phyloP scores from a whole-genome alignment of 1,140 invertebrate species.

The Meloidogyne exigua region DNA sequence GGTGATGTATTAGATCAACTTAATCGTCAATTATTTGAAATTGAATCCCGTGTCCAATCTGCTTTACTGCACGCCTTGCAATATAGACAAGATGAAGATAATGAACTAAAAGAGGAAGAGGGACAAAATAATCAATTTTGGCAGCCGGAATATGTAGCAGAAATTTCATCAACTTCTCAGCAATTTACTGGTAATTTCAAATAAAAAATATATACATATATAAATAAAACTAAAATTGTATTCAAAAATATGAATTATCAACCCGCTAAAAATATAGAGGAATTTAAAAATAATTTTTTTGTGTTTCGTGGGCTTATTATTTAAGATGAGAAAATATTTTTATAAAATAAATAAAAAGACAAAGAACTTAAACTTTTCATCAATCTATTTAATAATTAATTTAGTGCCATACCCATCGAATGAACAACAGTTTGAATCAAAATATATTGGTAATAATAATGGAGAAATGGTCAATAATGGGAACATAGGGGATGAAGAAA shows the following conservation, averaged over 20 bases:
- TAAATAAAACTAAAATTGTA: not conserved
- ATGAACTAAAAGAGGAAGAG: not conserved
- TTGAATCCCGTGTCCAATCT: conserved; percentile 38
- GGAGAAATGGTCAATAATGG: not conserved
- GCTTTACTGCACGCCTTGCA: conserved; percentile 33
- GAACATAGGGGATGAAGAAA: not conserved
- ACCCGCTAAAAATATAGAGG: too few relatives aligned
- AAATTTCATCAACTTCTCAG: not conserved
- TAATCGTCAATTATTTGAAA: conserved; percentile 33
- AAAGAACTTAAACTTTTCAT: too few relatives aligned
- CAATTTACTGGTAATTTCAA: not conserved
- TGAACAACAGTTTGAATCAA: not conserved
- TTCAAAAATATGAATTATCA: too few relatives aligned
- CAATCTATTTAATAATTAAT: not conserved
- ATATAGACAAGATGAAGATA: conserved; percentile 28
- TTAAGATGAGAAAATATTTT: too few relatives aligned
- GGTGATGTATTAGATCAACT: conserved; percentile 34
- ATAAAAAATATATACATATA: not conserved
- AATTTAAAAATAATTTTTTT: too few relatives aligned
- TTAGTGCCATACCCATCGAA: not conserved
- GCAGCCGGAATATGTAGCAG: not conserved
- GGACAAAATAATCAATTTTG: not conserved
- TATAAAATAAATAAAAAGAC: too few relatives aligned
- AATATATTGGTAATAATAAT: not conserved
- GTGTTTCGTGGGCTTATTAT: too few relatives aligned